Evolutionary conservation across 2,113 vertebrate genomes (phyloP).

Genomic region (Circaetus cinerascens): DNA sequence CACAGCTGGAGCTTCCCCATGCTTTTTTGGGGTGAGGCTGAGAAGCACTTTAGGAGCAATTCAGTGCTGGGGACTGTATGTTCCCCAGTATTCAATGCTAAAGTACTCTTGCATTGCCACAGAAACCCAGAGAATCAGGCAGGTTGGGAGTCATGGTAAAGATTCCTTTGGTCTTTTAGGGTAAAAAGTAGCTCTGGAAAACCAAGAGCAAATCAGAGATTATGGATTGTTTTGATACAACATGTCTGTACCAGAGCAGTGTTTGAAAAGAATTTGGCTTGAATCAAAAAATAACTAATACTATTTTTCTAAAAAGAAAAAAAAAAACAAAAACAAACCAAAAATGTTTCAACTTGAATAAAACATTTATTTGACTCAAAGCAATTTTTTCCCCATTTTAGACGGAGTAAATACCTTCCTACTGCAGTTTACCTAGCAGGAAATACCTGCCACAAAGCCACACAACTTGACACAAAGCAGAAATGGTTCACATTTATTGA

Average conservation of each 20-base stretch:
- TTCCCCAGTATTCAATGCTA: not conserved
- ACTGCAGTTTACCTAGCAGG: not conserved
- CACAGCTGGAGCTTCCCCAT: not conserved
- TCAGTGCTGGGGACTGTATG: fast-evolving
- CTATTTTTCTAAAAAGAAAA: not conserved
- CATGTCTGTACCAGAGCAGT: not conserved
- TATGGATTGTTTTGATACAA: not conserved
- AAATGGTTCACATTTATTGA: not conserved
- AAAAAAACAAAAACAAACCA: not conserved
- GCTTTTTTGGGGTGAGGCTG: not conserved
- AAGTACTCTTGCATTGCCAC: not conserved
- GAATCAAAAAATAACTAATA: not conserved
- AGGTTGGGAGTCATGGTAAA: not conserved
- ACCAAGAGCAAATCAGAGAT: not conserved
- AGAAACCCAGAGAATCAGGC: not conserved
- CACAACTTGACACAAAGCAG: not conserved
- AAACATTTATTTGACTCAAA: not conserved
- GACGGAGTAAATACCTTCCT: not conserved
- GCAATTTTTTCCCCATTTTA: not conserved
- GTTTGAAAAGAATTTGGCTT: not conserved
- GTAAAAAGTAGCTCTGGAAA: not conserved
- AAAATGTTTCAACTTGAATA: not conserved
- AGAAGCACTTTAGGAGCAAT: not conserved
- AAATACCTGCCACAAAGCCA: not conserved
- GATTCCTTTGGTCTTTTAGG: not conserved